Base-by-base conservation (phyloP, 2,888 invertebrate genomes). In the Junonia oenone region DNA sequence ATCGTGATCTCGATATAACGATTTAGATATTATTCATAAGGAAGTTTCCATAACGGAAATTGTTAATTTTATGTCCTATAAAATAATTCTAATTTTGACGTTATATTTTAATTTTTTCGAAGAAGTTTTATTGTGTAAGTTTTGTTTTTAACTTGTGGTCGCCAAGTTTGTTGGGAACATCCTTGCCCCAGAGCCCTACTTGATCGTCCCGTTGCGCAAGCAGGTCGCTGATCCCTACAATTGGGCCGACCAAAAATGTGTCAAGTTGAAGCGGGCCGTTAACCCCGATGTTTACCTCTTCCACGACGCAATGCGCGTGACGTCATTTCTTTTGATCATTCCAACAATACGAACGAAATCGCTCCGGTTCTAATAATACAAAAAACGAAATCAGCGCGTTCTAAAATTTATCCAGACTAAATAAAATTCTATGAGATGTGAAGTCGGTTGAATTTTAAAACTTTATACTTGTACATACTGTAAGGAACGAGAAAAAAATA, bases 241-340 rank as follows among this genome's bases (percentile, higher is more conserved):
- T 81, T 83, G 86, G 84, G 82, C 78, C 83, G 75, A 71, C 82
- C 81, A 81, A 84, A 89, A 89, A 88, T 89, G 86, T 90, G 90
- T 89, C 90, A 90, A 90, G 90, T 90, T 88, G 86, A 89, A 72
- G 70, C 72, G 72, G 87, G 83, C 75, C 87, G 76, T 81, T 83
- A 79, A 88, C 85, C 88, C 76, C 64, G 68, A 61, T 77, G 76
- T 83, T 77, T 75, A 76, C 77, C 73, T 78, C 81, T 74, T 78
- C 76, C 68, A 75, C 72, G 71, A 72, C 66, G 70, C 64, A 56
- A 55, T 51, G 54, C 43, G 40, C 51, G 62, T 58, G 58, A 57
- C 56, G 59, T 53, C 50, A 51, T 13, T 51, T 46, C 13, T 43
- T 43, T 43, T 43, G 13, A 43, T 43, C 13, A 43, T 22, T 26